Evolutionary conservation across 2,797 vertebrate genomes (phyloP).

Genomic region (Sternarchorhynchus goeldii): DNA sequence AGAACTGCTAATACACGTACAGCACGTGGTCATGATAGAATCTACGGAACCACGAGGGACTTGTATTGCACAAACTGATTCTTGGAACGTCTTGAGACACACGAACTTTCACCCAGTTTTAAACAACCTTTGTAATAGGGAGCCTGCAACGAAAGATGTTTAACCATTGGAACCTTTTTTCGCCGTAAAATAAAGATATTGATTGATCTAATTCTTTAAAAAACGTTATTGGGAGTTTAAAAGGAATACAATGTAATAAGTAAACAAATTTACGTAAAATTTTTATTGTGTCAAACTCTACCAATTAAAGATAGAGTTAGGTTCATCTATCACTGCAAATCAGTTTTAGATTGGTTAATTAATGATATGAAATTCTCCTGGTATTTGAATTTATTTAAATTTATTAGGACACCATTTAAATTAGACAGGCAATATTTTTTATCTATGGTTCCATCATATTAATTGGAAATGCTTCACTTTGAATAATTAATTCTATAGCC

Average conservation of each 20-base stretch:
- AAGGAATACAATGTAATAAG: slow-evolving; percentile 11
- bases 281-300: background rate
- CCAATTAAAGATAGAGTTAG: background rate
- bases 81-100: too few relatives aligned
- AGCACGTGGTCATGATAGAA: too few relatives aligned
- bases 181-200: background rate
- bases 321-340: background rate
- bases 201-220: slow-evolving; percentile 1
- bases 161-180: background rate
- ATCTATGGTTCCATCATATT: too few relatives aligned
- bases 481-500: background rate
- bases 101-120: background rate
- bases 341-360: background rate
- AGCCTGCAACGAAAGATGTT: background rate
- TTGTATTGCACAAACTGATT: too few relatives aligned
- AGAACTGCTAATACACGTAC: background rate
- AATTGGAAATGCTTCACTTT: too few relatives aligned
- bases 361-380: background rate
- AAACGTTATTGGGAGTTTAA: background rate
- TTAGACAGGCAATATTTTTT: too few relatives aligned
- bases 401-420: too few relatives aligned
- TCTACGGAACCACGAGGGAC: too few relatives aligned
- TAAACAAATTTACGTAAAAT: background rate
- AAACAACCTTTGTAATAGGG: background rate
- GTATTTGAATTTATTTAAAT: too few relatives aligned